Evolutionary conservation across 2,113 vertebrate genomes (phyloP).

Genomic region (Bubalus kerabau): DNA sequence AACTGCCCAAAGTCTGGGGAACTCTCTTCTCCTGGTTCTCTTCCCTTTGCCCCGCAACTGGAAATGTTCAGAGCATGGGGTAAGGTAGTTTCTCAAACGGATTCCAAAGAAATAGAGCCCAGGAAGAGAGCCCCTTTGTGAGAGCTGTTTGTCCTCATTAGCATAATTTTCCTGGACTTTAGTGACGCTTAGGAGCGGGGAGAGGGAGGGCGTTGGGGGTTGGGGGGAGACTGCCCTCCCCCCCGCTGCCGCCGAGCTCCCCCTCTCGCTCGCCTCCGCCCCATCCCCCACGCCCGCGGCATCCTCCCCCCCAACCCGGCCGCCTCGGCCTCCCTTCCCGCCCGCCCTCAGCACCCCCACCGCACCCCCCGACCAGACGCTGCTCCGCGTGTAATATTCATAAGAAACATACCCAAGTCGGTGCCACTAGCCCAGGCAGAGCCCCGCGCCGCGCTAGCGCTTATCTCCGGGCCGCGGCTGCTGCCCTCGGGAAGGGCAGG

Average conservation of each 20-base stretch:
- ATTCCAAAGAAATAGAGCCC: conserved; percentile 74
- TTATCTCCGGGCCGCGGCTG: conserved; percentile 83
- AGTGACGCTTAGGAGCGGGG: conserved; percentile 86
- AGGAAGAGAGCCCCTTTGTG: conserved; percentile 84
- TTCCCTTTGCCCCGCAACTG: background rate
- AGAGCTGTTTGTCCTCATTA: conserved; percentile 89
- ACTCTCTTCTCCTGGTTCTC: background rate
- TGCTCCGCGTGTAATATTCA: conserved; percentile 83
- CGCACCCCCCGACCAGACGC: conserved; percentile 74
- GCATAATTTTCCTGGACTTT: conserved; percentile 98
- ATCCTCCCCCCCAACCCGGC: conserved; percentile 77
- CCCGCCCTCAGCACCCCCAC: conserved; percentile 79
- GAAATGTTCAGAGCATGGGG: background rate
- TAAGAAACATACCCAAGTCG: conserved; percentile 87
- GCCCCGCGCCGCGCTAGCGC: conserved; percentile 81
- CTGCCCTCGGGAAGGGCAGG: conserved; percentile 82
- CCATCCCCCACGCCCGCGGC: conserved; percentile 60
- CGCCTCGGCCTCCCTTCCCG: conserved; percentile 75
- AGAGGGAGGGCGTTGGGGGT: conserved; percentile 82
- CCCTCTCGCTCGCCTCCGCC: conserved; percentile 55
- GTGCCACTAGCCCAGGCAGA: conserved; percentile 80
- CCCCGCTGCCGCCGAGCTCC: conserved; percentile 37
- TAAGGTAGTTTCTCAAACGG: conserved; percentile 30
- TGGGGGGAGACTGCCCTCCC: conserved; percentile 58
- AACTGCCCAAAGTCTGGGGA: conserved; percentile 21